A percentile compares a stretch with the other conserved stretches of the same genome.
Conservation (phyloP, 2,797 vertebrate species). For the Chaetophractus vellerosus region DNA sequence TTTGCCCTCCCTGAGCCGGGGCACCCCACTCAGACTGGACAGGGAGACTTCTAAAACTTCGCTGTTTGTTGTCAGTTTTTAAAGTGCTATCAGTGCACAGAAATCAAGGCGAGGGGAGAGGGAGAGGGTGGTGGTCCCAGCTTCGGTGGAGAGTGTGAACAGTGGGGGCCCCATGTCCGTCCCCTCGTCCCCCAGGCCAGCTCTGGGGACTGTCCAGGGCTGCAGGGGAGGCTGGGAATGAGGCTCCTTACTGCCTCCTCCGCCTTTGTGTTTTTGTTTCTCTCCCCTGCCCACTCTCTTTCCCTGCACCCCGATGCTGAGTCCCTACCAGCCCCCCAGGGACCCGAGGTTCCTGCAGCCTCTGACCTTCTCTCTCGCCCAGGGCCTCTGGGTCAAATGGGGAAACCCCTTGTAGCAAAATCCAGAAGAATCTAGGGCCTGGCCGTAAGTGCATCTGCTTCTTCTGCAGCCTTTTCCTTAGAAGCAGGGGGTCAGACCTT, state of each 20-base stretch:
- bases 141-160: neutral
- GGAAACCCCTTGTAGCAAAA: neutral
- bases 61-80: slow-evolving; percentile 33
- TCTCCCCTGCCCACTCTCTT: neutral
- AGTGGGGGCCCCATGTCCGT: accelerated
- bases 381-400: neutral
- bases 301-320: neutral
- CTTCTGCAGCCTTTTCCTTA: neutral
- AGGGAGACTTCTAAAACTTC: neutral
- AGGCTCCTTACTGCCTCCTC: neutral
- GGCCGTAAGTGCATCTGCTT: neutral
- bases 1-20: neutral
- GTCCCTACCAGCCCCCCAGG: neutral
- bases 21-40: neutral
- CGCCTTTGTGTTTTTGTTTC: neutral
- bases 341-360: neutral
- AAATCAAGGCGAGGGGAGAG: neutral
- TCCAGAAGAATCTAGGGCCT: neutral
- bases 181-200: neutral
- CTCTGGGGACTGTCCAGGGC: neutral
- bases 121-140: neutral
- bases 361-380: neutral
- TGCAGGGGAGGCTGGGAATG: accelerated
- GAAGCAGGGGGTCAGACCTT: too few relatives aligned
- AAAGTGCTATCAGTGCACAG: slow-evolving; percentile 43